Evolutionary conservation across 2,797 vertebrate species (phyloP).

Genomic region (Acipenser ruthenus): DNA sequence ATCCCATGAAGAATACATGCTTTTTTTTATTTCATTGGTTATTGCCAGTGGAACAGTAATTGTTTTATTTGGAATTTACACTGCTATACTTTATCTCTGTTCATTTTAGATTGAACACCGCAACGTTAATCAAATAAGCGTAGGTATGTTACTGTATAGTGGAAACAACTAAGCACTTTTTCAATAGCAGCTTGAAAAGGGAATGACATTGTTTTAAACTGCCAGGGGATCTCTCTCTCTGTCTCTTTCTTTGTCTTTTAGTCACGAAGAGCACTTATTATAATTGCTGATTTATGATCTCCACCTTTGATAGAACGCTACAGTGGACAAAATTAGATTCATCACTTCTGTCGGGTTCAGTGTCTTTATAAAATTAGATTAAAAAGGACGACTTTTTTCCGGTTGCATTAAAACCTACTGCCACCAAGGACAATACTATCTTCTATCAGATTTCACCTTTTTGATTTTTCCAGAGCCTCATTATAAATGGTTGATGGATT

Average conservation of each 20-base stretch:
- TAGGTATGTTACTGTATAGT: neutral
- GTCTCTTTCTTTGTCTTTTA: neutral
- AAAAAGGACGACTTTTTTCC: neutral
- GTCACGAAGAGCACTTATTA: neutral
- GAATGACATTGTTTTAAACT: neutral
- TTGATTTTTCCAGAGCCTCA: neutral
- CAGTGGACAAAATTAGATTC: slow-evolving; percentile 17
- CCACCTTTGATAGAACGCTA: slow-evolving; percentile 16
- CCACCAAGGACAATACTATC: neutral
- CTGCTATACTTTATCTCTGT: neutral
- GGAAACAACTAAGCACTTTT: no score
- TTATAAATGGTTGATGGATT: no score
- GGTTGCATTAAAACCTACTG: slow-evolving; percentile 16
- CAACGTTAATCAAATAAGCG: neutral
- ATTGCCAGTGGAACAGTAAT: no score
- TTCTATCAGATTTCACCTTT: neutral
- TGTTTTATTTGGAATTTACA: no score
- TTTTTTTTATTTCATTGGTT: no score
- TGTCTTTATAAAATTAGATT: slow-evolving; percentile 22
- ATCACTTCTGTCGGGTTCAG: slow-evolving; percentile 2
- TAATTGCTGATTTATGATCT: slow-evolving; percentile 26
- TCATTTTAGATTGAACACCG: no score
- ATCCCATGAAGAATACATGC: no score
- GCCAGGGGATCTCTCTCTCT: neutral
- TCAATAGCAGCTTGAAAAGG: no score